Evolutionary conservation across 2,113 vertebrate genomes (phyloP), one percentile per base, ranked within the genome.

Genomic region (Pteronura brasiliensis): DNA sequence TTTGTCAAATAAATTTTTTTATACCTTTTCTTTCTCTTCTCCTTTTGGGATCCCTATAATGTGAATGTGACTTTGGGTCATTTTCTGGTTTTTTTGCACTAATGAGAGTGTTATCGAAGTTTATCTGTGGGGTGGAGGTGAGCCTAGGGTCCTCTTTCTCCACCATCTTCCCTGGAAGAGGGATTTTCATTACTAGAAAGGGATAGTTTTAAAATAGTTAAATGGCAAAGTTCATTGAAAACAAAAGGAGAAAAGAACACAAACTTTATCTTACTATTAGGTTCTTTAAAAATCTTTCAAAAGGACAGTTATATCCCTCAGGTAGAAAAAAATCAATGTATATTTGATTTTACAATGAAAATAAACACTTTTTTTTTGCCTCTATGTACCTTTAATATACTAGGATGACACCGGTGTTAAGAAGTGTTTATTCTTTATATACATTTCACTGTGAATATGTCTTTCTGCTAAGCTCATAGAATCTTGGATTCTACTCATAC

Each of bases 271-370:
- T 84, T 42, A 44, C 34, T n/a, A 36, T 86, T 65, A 63, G 7
- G 4, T 42, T 95, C 15, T 88, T 94, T 93, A 95, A 92, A 88
- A 95, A 7, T 90, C n/a, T 92, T 94, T 77, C 14, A 39, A 11
- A 79, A 71, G 21, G 7, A 11, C 18, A 80, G 6, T 74, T 67
- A 59, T 87, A 69, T 69, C 80, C 14, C 1, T 23, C 25, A 63
- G 12, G 8, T 11, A 0, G 55, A 67, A 80, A 80, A 8, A 44
- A 59, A 90, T 88, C 23, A 81, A 8, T 69, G 36, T 36, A 18
- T 42, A 29, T 91, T 2, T 77, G 44, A 86, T 93, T 94, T 39
- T 67, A 23, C 5, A 72, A 71, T 55, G 31, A 77, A 92, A 93
- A 86, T 80, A 63, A 71, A 29, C 1, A 90, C 15, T 11, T 13